Conservation (phyloP, 2,113 vertebrate species). For the Scomber scombrus region DNA sequence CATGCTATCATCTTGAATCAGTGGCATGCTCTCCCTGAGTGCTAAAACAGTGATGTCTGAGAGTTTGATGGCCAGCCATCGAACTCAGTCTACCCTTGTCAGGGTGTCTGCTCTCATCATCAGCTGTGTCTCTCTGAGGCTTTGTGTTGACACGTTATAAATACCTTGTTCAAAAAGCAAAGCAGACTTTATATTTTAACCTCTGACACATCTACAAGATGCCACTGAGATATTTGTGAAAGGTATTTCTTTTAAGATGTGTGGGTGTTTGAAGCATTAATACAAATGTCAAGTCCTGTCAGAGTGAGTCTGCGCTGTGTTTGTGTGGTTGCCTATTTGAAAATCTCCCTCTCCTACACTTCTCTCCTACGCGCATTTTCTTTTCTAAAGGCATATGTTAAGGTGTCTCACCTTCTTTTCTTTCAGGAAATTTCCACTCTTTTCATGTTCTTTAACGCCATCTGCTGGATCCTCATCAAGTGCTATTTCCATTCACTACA, state of each 20-base stretch:
- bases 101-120: conserved; percentile 46
- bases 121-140: conserved; percentile 10
- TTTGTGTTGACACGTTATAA: conserved; percentile 7
- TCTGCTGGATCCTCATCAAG: conserved; percentile 86
- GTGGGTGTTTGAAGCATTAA: background rate
- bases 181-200: background rate
- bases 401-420: background rate
- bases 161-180: conserved; percentile 23
- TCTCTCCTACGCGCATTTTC: background rate
- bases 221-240: background rate
- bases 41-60: conserved; percentile 45
- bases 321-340: background rate
- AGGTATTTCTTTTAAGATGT: background rate
- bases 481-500: background rate
- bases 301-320: background rate
- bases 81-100: conserved; percentile 43
- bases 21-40: conserved; percentile 38
- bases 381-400: background rate
- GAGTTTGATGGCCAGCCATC: conserved; percentile 48
- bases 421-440: conserved; percentile 26
- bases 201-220: conserved; percentile 4
- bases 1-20: conserved; percentile 68
- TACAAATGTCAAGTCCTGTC: background rate
- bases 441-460: conserved; percentile 86
- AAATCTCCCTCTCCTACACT: background rate